Conservation (phyloP, 2,888 invertebrate species). For the Ecliptopera silaceata region DNA sequence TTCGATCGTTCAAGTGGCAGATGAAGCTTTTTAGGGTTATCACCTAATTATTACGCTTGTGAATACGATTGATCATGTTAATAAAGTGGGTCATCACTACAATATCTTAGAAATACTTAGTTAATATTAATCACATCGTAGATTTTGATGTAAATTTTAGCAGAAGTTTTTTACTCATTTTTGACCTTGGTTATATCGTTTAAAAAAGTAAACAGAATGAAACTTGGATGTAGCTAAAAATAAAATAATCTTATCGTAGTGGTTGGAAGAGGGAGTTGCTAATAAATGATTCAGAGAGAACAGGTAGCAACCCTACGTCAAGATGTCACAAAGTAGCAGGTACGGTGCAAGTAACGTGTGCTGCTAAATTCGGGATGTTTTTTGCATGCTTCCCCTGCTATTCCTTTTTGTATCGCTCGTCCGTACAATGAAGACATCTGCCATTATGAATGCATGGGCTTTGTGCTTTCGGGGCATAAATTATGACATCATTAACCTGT, state of each 20-base stretch:
- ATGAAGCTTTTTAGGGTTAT: constrained; percentile 81
- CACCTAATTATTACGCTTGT: constrained; percentile 54
- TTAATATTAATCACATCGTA: constrained; percentile 2
- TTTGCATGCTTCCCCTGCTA: constrained; percentile 61
- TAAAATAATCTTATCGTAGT: constrained; percentile 1
- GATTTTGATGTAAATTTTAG: background rate
- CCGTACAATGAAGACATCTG: constrained; percentile 63
- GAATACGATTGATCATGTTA: constrained; percentile 18
- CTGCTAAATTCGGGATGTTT: constrained; percentile 73
- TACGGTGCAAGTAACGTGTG: constrained; percentile 71
- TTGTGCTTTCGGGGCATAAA: constrained; percentile 28
- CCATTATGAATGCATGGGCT: constrained; percentile 41
- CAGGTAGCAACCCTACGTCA: constrained; percentile 68
- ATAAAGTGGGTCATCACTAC: constrained; percentile 21
- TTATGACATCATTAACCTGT: constrained; percentile 35
- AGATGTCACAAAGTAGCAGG: constrained; percentile 81
- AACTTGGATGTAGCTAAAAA: background rate
- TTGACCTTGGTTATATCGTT: background rate
- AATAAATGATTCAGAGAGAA: constrained; percentile 46
- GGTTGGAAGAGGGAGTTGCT: constrained; percentile 30
- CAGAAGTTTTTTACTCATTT: background rate
- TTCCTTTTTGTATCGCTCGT: constrained; percentile 53
- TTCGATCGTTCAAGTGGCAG: constrained; percentile 84
- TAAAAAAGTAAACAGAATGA: constrained; percentile 6
- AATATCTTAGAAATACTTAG: background rate